Conservation (phyloP, 2,888 invertebrate species). For the Steinernema carpocapsae region DNA sequence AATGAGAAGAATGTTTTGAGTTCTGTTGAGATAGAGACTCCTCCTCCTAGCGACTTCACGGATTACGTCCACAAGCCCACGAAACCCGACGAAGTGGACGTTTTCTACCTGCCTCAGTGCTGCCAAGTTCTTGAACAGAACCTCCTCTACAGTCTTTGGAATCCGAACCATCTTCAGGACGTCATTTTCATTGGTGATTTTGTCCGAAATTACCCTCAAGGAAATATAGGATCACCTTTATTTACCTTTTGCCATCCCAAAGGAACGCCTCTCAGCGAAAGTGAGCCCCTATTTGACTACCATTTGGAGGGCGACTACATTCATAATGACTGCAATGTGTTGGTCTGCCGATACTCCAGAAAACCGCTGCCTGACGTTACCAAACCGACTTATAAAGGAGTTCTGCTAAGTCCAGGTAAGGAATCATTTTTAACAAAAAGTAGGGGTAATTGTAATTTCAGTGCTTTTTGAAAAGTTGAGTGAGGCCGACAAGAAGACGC, state of each 20-base stretch:
- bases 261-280: neutral
- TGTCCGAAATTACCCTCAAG: neutral
- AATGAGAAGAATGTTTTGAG: neutral
- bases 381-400: neutral
- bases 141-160: neutral
- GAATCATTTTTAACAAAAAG: neutral
- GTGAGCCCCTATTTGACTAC: neutral
- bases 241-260: no score
- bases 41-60: neutral
- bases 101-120: neutral
- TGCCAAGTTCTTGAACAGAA: neutral
- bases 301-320: neutral
- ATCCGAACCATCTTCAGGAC: neutral
- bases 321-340: neutral
- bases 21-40: neutral
- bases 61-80: neutral
- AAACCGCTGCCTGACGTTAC: neutral
- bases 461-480: neutral
- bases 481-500: neutral
- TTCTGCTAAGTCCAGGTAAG: neutral
- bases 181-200: conserved; percentile 1
- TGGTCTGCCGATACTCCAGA: neutral
- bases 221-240: neutral
- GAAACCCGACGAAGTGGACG: neutral
- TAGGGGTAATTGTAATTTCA: neutral